Evolutionary conservation across 2,113 vertebrate species (phyloP).

Genomic region (Ailurus styani): DNA sequence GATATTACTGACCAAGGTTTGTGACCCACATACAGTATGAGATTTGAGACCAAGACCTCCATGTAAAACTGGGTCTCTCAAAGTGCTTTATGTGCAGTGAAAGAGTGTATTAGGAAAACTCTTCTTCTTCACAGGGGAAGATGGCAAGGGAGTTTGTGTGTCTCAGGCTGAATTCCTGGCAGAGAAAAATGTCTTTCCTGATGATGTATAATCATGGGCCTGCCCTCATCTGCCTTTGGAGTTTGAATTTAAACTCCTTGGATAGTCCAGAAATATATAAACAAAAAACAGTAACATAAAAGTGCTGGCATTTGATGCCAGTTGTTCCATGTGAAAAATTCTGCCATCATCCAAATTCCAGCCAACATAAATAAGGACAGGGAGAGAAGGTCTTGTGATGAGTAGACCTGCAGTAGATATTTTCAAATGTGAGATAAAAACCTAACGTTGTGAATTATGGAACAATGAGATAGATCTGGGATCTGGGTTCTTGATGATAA

Average conservation of each 20-base stretch:
- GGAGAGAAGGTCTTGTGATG: not conserved
- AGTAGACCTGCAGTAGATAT: not conserved
- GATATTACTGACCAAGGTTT: not conserved
- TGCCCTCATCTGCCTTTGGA: not conserved
- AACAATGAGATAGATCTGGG: not conserved
- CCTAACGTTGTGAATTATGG: not conserved
- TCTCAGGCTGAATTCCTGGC: not conserved
- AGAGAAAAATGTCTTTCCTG: slow-evolving; percentile 6
- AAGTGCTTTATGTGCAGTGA: not conserved
- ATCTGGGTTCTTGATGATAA: not conserved
- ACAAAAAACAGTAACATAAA: not conserved
- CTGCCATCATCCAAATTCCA: not conserved
- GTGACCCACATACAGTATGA: not conserved
- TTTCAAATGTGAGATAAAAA: not conserved
- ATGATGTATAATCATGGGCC: not conserved
- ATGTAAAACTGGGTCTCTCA: not conserved
- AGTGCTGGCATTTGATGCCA: not conserved
- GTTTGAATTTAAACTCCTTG: not conserved
- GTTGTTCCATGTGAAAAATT: not conserved
- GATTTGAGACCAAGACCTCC: not conserved
- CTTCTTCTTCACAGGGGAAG: not conserved
- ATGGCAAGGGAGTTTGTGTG: not conserved
- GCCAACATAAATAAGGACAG: not conserved
- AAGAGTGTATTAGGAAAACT: not conserved
- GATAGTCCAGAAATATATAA: not conserved